Conservation (phyloP, 2,888 invertebrate species). For the Adineta ricciae region DNA sequence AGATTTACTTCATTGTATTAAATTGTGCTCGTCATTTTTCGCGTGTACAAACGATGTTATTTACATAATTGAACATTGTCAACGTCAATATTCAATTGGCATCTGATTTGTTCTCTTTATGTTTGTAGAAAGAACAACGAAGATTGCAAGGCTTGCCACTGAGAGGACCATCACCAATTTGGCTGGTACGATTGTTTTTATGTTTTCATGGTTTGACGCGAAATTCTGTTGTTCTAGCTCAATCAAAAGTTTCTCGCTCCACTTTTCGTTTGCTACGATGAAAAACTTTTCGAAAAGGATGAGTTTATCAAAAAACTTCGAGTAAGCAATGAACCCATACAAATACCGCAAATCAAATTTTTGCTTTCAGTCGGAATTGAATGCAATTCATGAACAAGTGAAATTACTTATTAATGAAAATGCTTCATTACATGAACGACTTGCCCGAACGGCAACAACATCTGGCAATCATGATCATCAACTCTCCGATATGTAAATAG, state of each 20-base stretch:
- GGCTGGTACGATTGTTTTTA: constrained; percentile 41
- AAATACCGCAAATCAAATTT: not conserved
- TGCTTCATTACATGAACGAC: constrained; percentile 21
- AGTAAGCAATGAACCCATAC: constrained; percentile 36
- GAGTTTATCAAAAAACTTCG: constrained; percentile 40
- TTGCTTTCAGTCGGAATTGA: constrained; percentile 9
- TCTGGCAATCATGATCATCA: not conserved
- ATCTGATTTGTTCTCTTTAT: no score
- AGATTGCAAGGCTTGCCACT: constrained; percentile 44
- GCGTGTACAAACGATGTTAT: no score
- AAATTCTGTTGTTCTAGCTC: not conserved
- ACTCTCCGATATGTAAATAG: not conserved
- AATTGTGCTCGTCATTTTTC: no score
- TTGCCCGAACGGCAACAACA: not conserved
- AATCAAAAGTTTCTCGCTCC: constrained; percentile 42
- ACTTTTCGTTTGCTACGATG: constrained; percentile 48
- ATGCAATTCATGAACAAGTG: constrained; percentile 24
- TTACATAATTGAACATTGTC: no score
- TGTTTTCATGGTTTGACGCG: no score
- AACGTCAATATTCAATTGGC: no score
- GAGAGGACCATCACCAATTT: constrained; percentile 46
- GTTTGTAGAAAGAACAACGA: constrained; percentile 38
- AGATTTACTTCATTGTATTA: no score
- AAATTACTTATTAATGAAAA: constrained; percentile 23
- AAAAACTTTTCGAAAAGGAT: constrained; percentile 43